These are phyloP conservation scores for Caradrina clavipalpis DNA, from an alignment of 2,888 invertebrate genomes.

Conservation along the genomic window DNA sequence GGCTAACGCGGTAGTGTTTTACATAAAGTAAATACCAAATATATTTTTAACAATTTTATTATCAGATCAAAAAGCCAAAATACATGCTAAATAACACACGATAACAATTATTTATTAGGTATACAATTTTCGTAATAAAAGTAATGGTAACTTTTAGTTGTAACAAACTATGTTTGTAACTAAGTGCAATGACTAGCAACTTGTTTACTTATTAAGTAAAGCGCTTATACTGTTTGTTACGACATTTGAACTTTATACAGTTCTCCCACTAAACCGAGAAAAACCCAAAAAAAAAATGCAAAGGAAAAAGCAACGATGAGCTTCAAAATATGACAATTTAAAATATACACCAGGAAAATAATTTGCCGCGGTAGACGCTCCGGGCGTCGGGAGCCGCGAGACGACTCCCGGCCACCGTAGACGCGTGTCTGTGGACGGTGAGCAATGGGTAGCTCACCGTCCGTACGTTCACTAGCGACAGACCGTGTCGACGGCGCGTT, in stretches of 20 bases:
- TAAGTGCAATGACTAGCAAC: slow-evolving; percentile 62
- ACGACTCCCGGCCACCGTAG: no score
- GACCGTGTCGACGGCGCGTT: no score
- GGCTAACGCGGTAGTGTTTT: no score
- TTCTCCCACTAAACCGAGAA: slow-evolving; percentile 27
- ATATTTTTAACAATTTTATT: slow-evolving; percentile 34
- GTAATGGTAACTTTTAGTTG: slow-evolving; percentile 56
- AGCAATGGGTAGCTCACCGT: no score
- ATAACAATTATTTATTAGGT: slow-evolving; percentile 28
- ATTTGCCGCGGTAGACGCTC: no score
- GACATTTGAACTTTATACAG: slow-evolving; percentile 43
- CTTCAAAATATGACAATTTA: slow-evolving; percentile 20
- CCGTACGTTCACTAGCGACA: no score
- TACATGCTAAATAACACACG: slow-evolving; percentile 36
- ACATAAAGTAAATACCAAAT: background rate
- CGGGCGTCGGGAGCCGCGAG: no score
- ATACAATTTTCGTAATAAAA: slow-evolving; percentile 37
- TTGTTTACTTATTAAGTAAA: slow-evolving; percentile 48
- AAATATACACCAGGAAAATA: no score
- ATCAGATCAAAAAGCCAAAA: slow-evolving; percentile 45
- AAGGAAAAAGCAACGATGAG: background rate
- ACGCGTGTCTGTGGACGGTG: no score
- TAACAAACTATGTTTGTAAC: slow-evolving; percentile 64
- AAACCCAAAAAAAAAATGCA: slow-evolving; percentile 4
- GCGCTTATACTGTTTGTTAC: slow-evolving; percentile 44